Percentiles rank a stretch among this genome's conserved stretches.
Evolutionary conservation across 2,797 vertebrate genomes (phyloP).

Genomic region (Scleropages formosus): DNA sequence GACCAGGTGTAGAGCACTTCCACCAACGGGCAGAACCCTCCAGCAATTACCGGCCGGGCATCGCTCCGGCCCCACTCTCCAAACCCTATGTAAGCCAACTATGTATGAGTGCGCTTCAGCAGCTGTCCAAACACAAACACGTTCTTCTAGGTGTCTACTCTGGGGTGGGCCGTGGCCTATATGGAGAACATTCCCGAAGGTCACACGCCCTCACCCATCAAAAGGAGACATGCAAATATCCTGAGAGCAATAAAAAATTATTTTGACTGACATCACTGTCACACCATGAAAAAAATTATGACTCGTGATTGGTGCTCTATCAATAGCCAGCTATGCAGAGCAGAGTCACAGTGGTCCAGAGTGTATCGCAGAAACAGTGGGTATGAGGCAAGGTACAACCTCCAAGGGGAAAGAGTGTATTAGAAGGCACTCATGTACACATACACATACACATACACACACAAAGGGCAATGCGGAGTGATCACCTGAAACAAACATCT

Average conservation of each 20-base stretch:
- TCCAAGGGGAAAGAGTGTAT: too few relatives aligned
- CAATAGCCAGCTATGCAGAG: too few relatives aligned
- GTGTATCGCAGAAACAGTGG: too few relatives aligned
- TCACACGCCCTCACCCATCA: not conserved
- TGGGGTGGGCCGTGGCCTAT: conserved; percentile 33
- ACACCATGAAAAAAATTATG: too few relatives aligned
- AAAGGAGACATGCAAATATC: not conserved
- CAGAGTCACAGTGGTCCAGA: too few relatives aligned
- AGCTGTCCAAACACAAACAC: conserved; percentile 57
- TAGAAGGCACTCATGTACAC: too few relatives aligned
- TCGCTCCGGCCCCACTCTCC: conserved; percentile 33
- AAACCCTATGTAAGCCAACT: conserved; percentile 46
- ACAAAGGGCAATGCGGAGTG: too few relatives aligned
- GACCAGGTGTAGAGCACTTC: not conserved
- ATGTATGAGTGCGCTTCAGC: conserved; percentile 52
- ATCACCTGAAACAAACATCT: too few relatives aligned
- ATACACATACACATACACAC: too few relatives aligned
- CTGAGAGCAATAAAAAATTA: not conserved
- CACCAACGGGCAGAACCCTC: conserved; percentile 7
- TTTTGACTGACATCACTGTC: too few relatives aligned
- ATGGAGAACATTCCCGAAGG: conserved; percentile 14
- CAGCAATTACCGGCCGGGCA: not conserved
- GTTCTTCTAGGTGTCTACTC: conserved; percentile 40
- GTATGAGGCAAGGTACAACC: too few relatives aligned
- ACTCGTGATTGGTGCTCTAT: too few relatives aligned